These are phyloP conservation scores for Nephrotoma flavescens DNA, from an alignment of 2,888 invertebrate genomes.

Conservation along the genomic window DNA sequence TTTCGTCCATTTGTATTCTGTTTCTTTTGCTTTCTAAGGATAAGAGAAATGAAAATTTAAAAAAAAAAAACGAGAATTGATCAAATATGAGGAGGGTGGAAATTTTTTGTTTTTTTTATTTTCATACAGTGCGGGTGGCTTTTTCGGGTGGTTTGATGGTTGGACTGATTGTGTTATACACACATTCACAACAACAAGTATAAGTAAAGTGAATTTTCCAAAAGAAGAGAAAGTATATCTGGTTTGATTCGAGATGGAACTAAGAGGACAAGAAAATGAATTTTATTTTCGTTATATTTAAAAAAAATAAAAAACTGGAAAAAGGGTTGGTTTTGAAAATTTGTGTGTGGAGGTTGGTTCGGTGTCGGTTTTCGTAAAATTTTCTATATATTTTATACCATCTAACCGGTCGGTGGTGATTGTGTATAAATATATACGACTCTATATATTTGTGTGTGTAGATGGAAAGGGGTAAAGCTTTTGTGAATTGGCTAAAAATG, in stretches of 20 bases:
- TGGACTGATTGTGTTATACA: neutral
- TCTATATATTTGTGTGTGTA: neutral
- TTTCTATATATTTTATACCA: neutral
- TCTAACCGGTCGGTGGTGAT: neutral
- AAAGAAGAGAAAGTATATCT: neutral
- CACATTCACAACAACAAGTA: neutral
- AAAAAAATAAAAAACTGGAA: neutral
- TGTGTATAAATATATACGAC: neutral
- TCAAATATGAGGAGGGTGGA: neutral
- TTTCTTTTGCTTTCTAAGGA: neutral
- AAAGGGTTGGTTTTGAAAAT: neutral
- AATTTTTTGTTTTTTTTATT: neutral
- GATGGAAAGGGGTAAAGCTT: slow-evolving; percentile 1
- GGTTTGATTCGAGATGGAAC: slow-evolving; percentile 3
- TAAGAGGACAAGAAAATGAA: slow-evolving; percentile 2
- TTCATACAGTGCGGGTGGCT: neutral
- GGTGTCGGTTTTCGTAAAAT: neutral
- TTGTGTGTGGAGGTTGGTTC: neutral
- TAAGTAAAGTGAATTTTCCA: neutral
- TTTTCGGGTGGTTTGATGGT: neutral
- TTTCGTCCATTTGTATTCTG: slow-evolving; percentile 7
- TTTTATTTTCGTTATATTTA: neutral
- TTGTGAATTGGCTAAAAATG: neutral
- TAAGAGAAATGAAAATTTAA: slow-evolving; percentile 1
- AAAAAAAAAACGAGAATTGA: neutral